Evolutionary conservation across 2,888 invertebrate genomes (phyloP).

Genomic region (Steinernema scapterisci): DNA sequence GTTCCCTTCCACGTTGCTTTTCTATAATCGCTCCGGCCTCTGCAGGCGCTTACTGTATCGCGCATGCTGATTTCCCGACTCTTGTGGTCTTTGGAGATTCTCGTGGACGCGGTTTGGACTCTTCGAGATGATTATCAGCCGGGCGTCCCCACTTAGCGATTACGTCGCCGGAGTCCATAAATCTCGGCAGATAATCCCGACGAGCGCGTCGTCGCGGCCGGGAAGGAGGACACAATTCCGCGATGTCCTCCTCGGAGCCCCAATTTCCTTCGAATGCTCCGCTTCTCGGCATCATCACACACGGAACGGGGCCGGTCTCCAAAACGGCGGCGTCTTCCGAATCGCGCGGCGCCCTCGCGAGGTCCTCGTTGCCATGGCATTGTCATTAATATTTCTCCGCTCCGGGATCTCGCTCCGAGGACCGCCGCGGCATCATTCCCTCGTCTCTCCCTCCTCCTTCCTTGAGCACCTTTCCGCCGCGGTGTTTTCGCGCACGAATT

Average conservation of each 20-base stretch:
- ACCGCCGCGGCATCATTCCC: constrained; percentile 5
- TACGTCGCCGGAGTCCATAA: background rate
- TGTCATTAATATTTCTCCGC: constrained; percentile 32
- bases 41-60: no score
- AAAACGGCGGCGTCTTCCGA: background rate
- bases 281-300: background rate
- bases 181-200: constrained; percentile 16
- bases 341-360: background rate
- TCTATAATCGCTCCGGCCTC: no score
- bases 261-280: constrained; percentile 1
- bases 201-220: background rate
- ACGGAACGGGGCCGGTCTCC: background rate
- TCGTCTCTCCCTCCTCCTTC: background rate
- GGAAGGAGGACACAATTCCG: background rate
- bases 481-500: constrained; percentile 12
- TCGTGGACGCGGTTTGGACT: no score
- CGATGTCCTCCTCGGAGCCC: constrained; percentile 2
- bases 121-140: background rate
- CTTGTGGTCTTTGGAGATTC: background rate
- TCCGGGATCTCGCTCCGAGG: constrained; percentile 8
- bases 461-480: background rate
- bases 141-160: no score
- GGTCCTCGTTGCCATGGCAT: constrained; percentile 16
- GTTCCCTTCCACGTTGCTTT: background rate
- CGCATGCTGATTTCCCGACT: background rate